Conservation (phyloP, 2,797 vertebrate genomes). For the Aeoliscus strigatus region DNA sequence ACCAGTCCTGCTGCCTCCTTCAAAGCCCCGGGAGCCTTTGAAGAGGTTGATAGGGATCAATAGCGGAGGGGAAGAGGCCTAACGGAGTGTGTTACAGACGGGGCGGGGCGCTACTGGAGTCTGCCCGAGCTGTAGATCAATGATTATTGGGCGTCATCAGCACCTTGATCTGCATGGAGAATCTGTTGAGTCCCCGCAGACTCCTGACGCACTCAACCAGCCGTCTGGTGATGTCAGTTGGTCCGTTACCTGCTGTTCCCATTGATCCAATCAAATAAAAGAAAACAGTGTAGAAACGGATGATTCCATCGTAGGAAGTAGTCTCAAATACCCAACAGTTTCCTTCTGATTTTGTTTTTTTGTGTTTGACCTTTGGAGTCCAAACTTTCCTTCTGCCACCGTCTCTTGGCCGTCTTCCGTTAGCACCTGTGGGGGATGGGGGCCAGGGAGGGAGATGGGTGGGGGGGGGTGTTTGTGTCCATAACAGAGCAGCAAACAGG, state of each 20-base stretch:
- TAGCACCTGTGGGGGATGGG: too few relatives aligned
- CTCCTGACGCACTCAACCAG: too few relatives aligned
- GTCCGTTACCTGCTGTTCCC: too few relatives aligned
- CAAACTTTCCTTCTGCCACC: too few relatives aligned
- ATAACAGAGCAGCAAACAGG: conserved; percentile 79
- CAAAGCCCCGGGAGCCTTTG: conserved; percentile 65
- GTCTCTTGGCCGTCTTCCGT: background rate
- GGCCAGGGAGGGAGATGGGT: too few relatives aligned
- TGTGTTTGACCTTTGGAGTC: too few relatives aligned
- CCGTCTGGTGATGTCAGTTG: too few relatives aligned
- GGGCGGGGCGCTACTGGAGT: conserved; percentile 58
- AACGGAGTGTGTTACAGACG: conserved; percentile 67
- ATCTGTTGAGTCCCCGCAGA: conserved; percentile 26
- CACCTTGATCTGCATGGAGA: conserved; percentile 47
- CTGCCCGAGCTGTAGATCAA: conserved; percentile 48
- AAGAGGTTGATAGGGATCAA: conserved; percentile 71
- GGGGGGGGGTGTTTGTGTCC: conserved; percentile 62
- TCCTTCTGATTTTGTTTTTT: too few relatives aligned
- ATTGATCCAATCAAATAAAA: too few relatives aligned
- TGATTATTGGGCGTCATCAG: conserved; percentile 61
- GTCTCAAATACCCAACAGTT: too few relatives aligned
- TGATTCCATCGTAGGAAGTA: too few relatives aligned
- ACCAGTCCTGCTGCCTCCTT: conserved; percentile 59
- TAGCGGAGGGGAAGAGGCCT: conserved; percentile 61
- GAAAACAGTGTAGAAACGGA: too few relatives aligned